Evolutionary conservation across 2,113 vertebrate genomes (phyloP).

Genomic region (Nibea albiflora): DNA sequence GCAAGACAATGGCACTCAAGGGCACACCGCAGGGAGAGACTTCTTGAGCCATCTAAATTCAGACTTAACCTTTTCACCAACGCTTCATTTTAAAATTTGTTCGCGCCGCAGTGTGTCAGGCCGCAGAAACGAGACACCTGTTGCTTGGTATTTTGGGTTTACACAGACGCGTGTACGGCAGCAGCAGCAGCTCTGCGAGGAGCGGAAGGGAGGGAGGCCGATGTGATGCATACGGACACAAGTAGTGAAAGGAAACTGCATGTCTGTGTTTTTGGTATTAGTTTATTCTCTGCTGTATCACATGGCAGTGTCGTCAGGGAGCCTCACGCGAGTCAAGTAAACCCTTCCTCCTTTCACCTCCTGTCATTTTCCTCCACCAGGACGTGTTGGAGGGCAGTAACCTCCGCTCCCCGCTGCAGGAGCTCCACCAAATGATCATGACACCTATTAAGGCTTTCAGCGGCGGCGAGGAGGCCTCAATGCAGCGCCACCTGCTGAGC

Average conservation of each 20-base stretch:
- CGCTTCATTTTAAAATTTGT: slow-evolving; percentile 60
- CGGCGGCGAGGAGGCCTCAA: slow-evolving; percentile 81
- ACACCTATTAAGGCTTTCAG: slow-evolving; percentile 94
- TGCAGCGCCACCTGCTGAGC: slow-evolving; percentile 84
- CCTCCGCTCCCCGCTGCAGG: slow-evolving; percentile 92
- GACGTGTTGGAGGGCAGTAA: slow-evolving; percentile 96
- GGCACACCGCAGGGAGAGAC: slow-evolving; percentile 48
- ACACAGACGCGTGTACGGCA: slow-evolving; percentile 37
- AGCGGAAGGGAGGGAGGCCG: background rate
- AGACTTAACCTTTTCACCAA: slow-evolving; percentile 75
- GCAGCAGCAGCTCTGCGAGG: slow-evolving; percentile 3
- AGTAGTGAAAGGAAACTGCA: slow-evolving; percentile 36
- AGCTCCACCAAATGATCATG: slow-evolving; percentile 98
- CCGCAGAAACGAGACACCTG: slow-evolving; percentile 66
- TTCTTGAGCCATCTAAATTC: slow-evolving; percentile 70
- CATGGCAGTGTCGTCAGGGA: background rate
- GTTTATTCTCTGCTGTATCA: slow-evolving; percentile 46
- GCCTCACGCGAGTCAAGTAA: background rate
- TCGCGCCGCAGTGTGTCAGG: slow-evolving; percentile 35
- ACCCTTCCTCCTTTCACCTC: background rate
- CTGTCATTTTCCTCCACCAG: slow-evolving; percentile 72
- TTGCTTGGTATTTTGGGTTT: slow-evolving; percentile 68
- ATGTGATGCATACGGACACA: slow-evolving; percentile 20
- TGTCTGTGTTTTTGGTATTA: slow-evolving; percentile 66
- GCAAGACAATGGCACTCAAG: slow-evolving; percentile 66